phyloP scores from a whole-genome alignment of 2,797 vertebrate genomes.

The Macropodus opercularis region DNA sequence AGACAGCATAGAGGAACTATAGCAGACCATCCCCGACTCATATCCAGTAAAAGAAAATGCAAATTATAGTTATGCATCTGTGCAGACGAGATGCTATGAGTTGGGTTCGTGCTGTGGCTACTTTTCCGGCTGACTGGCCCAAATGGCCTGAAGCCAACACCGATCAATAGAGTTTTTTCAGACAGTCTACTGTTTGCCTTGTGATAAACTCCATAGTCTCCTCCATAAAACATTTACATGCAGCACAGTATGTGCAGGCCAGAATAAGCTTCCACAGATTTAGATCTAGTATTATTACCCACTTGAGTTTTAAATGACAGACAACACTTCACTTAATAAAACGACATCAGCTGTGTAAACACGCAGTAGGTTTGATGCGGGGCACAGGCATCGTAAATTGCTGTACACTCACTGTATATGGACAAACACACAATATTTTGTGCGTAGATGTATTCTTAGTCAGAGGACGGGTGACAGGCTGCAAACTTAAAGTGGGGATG shows the following conservation, averaged over 20 bases:
- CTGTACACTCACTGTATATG: no score
- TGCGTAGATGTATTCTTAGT: not conserved
- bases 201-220: constrained; percentile 21
- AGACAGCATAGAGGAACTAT: constrained; percentile 13
- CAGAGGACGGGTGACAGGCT: constrained; percentile 1
- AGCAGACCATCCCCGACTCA: not conserved
- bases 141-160: constrained; percentile 42
- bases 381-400: not conserved
- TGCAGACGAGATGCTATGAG: constrained; percentile 31
- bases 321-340: no score
- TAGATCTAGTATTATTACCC: no score
- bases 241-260: constrained; percentile 1
- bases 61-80: constrained; percentile 31
- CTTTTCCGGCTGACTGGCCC: constrained; percentile 44
- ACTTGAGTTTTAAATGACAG: no score
- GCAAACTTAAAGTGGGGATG: constrained; percentile 7
- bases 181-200: constrained; percentile 18
- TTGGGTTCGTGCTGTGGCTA: constrained; percentile 33
- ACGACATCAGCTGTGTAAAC: not conserved
- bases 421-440: not conserved
- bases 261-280: not conserved
- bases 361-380: no score
- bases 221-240: constrained; percentile 18
- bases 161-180: constrained; percentile 51
- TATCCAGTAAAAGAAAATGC: constrained; percentile 22